Evolutionary conservation across 2,888 invertebrate genomes (phyloP).

Genomic region (Polydrusus tereticollis): DNA sequence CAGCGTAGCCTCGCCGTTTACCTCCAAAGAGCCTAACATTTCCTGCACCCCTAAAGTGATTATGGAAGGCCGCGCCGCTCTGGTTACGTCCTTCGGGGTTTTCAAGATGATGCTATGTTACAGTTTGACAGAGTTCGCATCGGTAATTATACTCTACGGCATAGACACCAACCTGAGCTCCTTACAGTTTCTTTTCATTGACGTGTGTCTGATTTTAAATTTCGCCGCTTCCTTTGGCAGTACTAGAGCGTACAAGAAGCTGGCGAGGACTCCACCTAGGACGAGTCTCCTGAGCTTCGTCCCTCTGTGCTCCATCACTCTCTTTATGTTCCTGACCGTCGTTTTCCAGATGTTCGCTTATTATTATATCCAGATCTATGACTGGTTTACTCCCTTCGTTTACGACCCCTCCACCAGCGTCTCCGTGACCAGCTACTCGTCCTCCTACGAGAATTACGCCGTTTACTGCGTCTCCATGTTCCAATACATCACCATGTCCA

Average conservation of each 20-base stretch:
- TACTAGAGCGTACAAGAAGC: constrained; percentile 69
- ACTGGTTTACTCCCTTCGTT: constrained; percentile 71
- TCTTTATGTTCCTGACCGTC: constrained; percentile 69
- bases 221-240: constrained; percentile 77
- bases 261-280: constrained; percentile 70
- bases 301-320: constrained; percentile 69
- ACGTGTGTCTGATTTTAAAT: constrained; percentile 73
- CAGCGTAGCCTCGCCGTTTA: constrained; percentile 95
- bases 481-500: constrained; percentile 76
- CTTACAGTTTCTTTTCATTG: constrained; percentile 76
- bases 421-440: constrained; percentile 58
- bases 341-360: constrained; percentile 69
- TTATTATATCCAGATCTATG: constrained; percentile 68
- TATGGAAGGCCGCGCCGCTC: constrained; percentile 90
- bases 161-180: constrained; percentile 75
- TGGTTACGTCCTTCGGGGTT: constrained; percentile 96
- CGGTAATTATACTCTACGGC: constrained; percentile 88
- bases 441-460: constrained; percentile 74
- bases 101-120: constrained; percentile 99
- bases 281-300: constrained; percentile 69
- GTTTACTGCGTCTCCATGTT: constrained; percentile 75
- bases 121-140: constrained; percentile 91
- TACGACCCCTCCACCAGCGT: constrained; percentile 58
- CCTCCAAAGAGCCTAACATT: constrained; percentile 87
- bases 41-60: constrained; percentile 86